phyloP scores from a whole-genome alignment of 2,888 invertebrate genomes.

The Spatulosminthurus flaviceps region DNA sequence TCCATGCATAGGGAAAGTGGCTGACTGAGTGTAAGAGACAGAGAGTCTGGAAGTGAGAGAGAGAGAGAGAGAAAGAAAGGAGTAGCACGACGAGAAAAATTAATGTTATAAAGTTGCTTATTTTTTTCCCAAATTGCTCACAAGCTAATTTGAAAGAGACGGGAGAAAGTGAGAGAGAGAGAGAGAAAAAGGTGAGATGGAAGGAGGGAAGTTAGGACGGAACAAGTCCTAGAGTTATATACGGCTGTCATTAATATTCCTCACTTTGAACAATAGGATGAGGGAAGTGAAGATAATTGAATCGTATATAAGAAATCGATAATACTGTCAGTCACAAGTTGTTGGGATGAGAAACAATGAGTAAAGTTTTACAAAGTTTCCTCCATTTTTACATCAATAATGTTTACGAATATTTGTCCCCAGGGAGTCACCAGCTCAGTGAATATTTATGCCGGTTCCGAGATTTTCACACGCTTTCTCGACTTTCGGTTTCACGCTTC shows the following conservation, averaged over 20 bases:
- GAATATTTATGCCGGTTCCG: slow-evolving; percentile 29
- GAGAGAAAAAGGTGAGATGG: not conserved
- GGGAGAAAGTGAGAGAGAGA: no score
- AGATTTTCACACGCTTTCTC: slow-evolving; percentile 36
- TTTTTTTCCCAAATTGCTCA: not conserved
- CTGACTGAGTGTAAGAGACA: not conserved
- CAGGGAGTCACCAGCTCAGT: slow-evolving; percentile 14
- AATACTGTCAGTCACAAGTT: slow-evolving; percentile 10
- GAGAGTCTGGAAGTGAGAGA: not conserved
- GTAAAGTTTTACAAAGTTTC: slow-evolving; percentile 8
- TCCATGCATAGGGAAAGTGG: not conserved
- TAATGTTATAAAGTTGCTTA: not conserved
- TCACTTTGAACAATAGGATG: not conserved
- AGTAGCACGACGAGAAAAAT: not conserved
- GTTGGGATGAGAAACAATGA: slow-evolving; percentile 19
- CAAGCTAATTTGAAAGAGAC: not conserved
- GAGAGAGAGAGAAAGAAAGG: not conserved
- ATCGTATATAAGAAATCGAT: slow-evolving; percentile 1
- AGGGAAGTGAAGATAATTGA: not conserved
- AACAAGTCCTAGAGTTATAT: not conserved
- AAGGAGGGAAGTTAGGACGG: not conserved
- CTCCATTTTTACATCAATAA: slow-evolving; percentile 20
- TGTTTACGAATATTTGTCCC: slow-evolving; percentile 28
- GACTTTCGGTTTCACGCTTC: slow-evolving; percentile 34
- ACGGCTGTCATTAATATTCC: not conserved